A percentile compares a stretch with the other conserved stretches of the same genome.
phyloP scores from a whole-genome alignment of 2,888 invertebrate genomes.

The Schizaphis graminum region DNA sequence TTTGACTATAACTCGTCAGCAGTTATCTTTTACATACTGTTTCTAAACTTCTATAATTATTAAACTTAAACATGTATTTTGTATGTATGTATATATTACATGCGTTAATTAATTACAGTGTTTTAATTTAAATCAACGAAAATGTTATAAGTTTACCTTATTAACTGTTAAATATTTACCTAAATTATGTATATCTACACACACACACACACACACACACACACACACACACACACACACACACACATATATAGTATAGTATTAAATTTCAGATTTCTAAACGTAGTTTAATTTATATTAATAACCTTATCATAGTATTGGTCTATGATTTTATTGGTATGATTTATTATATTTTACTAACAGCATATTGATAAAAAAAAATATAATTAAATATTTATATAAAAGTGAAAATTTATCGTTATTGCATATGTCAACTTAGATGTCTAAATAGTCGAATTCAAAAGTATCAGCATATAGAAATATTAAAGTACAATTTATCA shows the following conservation, averaged over 20 bases:
- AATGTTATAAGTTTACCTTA: not conserved
- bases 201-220: too few species aligned
- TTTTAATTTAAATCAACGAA: not conserved
- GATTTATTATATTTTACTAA: not conserved
- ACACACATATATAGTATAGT: not conserved
- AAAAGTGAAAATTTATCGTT: not conserved
- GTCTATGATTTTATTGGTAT: not conserved
- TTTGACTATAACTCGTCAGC: not conserved
- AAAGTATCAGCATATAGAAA: not conserved
- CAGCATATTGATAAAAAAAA: not conserved
- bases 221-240: too few species aligned
- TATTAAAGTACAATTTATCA: not conserved
- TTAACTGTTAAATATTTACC: not conserved
- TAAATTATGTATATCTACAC: not conserved
- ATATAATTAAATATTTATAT: not conserved
- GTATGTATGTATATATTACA: not conserved
- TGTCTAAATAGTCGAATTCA: not conserved
- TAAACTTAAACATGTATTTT: not conserved
- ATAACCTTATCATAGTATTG: not conserved
- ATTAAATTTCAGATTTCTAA: not conserved
- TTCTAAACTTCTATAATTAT: not conserved
- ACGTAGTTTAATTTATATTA: not conserved
- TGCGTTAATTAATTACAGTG: not conserved
- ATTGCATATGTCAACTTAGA: not conserved
- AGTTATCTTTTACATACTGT: not conserved